A percentile compares a stretch with the other conserved stretches of the same genome.
Evolutionary conservation across 2,797 vertebrate genomes (phyloP).

Genomic region (Clamator glandarius): DNA sequence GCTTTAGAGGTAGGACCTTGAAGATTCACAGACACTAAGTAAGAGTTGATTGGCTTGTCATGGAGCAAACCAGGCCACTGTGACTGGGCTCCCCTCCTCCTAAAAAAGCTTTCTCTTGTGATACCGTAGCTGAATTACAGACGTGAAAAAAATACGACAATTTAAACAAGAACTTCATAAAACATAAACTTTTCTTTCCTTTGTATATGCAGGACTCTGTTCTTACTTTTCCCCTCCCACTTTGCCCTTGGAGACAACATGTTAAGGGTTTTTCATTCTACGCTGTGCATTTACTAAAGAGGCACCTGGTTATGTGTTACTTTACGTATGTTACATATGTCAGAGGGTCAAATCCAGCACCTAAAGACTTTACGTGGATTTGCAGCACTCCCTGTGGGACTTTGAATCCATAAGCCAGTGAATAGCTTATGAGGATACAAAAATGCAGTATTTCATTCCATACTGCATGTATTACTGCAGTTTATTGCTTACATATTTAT

Average conservation of each 20-base stretch:
- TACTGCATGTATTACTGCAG: neutral
- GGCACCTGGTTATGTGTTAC: neutral
- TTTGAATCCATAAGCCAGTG: slow-evolving; percentile 32
- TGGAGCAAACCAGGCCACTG: neutral
- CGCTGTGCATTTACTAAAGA: slow-evolving; percentile 16
- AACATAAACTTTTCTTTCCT: neutral
- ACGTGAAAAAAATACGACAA: neutral
- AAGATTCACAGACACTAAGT: neutral
- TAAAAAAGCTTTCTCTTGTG: neutral
- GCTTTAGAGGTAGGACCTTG: neutral
- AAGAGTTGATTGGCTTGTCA: neutral
- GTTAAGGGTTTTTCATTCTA: neutral
- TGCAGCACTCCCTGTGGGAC: slow-evolving; percentile 14
- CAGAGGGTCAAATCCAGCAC: slow-evolving; percentile 20
- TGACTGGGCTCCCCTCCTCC: neutral
- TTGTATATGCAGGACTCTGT: neutral
- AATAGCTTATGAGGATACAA: slow-evolving; percentile 36
- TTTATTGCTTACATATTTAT: neutral
- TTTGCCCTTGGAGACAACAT: neutral
- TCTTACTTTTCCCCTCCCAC: neutral
- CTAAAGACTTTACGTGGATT: slow-evolving; percentile 8
- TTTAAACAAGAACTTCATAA: neutral
- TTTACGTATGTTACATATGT: neutral
- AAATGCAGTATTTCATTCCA: slow-evolving; percentile 51
- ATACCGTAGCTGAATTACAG: neutral